Base-by-base conservation (phyloP, 2,888 invertebrate genomes). In the Arrhopalites spinosus region DNA sequence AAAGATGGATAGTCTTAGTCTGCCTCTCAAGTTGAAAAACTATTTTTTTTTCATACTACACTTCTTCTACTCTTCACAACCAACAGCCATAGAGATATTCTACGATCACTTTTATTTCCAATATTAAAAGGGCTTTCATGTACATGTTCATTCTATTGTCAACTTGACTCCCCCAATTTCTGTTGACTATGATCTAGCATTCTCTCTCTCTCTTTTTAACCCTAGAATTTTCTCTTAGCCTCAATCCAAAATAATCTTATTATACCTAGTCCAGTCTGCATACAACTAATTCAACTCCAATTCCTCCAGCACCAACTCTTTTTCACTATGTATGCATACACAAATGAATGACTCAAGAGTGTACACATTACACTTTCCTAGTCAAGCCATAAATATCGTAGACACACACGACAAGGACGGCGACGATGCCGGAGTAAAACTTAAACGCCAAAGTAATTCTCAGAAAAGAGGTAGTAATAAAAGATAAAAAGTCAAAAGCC, bases 1-100 rank as follows among this genome's bases (percentile, higher is more conserved):
- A 75, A 78, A 79, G 80, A 81, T 76, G 78, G 79, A 81, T 81
- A 79, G 78, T 75, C 78, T 76, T 66, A 66, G 59, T 53, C n/a
- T 20, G 20, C 23, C n/a, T 53, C 59, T 59, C 27, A 59, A 59
- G 13, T 59, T 59, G 25, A 25, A 59, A 59, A 59, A 59, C 25
- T 59, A 59, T 59, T 59, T 59, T 56, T n/a, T n/a, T 36, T 36
- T 11, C 75, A n/a, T 50, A 15, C 50, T 50, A n/a, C 59, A 27
- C 25, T 59, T 25, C 59, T 53, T 1, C 53, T n/a, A 53, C n/a
- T n/a, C n/a, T n/a, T 53, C 20, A 50, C 50, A 50, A 13, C 50
- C 17, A 8, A 50, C 50, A n/a, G 2, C 17, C 15, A 50, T n/a
- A n/a, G 17, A 50, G 50, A 50, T 50, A 50, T 50, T 50, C 50